A percentile compares a stretch with the other conserved stretches of the same genome.
Conservation (phyloP, 2,797 vertebrate genomes). For the Chanos chanos region DNA sequence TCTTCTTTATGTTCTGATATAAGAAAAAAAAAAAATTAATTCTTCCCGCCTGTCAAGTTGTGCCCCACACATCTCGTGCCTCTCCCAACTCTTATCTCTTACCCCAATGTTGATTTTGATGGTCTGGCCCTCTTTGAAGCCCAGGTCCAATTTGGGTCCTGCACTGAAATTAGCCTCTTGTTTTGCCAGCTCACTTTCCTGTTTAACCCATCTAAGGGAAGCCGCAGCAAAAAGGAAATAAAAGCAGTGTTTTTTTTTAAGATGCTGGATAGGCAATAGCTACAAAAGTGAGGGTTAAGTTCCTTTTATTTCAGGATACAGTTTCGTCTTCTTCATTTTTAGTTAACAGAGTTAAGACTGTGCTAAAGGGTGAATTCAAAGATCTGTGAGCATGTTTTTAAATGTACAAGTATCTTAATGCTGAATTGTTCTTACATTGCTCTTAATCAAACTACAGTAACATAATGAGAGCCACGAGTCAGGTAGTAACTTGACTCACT, state of each 20-base stretch:
- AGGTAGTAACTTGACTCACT: conserved; percentile 72
- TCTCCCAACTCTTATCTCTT: conserved; percentile 44
- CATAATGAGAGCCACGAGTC: not conserved
- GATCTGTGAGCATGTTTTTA: too few relatives aligned
- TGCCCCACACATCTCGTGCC: not conserved
- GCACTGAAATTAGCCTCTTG: conserved; percentile 74
- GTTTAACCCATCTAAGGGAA: conserved; percentile 87
- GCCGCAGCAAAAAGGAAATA: conserved; percentile 9
- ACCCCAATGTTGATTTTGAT: conserved; percentile 97
- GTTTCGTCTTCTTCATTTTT: too few relatives aligned
- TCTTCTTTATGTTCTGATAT: conserved; percentile 88
- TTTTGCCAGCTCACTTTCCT: conserved; percentile 87
- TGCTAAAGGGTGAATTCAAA: too few relatives aligned
- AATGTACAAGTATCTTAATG: too few relatives aligned
- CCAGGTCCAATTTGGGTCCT: conserved; percentile 86
- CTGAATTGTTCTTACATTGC: too few relatives aligned
- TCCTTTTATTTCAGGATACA: too few relatives aligned
- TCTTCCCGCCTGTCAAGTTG: not conserved
- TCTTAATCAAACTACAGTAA: not conserved
- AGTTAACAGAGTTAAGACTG: too few relatives aligned
- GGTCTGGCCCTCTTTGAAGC: conserved; percentile 97
- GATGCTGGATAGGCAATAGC: too few relatives aligned
- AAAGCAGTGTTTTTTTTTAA: too few relatives aligned
- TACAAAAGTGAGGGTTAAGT: too few relatives aligned
- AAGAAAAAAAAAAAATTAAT: not conserved